Conservation (phyloP, 2,888 invertebrate species). For the Euplagia quadripunctaria region DNA sequence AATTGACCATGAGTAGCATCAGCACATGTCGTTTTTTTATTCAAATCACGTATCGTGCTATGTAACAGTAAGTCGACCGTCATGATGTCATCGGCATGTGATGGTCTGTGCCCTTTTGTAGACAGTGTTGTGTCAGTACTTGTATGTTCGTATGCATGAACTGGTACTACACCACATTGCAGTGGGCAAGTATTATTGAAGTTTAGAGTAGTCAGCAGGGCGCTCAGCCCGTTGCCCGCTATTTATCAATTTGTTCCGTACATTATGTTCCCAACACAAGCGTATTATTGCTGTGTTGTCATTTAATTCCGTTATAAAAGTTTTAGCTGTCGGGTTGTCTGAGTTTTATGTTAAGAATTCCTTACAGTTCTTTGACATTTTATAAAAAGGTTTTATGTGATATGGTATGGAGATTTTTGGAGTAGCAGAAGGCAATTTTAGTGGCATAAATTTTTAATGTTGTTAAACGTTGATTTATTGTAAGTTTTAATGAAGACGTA, state of each 20-base stretch:
- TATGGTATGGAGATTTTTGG: neutral
- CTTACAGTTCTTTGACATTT: constrained; percentile 16
- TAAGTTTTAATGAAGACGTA: constrained; percentile 14
- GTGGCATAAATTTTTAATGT: constrained; percentile 4
- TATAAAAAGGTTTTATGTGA: constrained; percentile 1
- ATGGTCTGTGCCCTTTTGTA: constrained; percentile 72
- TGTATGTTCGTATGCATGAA: constrained; percentile 24
- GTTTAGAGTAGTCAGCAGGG: constrained; percentile 34
- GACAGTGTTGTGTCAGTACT: constrained; percentile 64
- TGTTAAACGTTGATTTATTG: neutral
- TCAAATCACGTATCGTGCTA: constrained; percentile 75
- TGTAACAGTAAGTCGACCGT: constrained; percentile 78
- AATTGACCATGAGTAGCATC: constrained; percentile 38
- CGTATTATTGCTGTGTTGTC: constrained; percentile 38
- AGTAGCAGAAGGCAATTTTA: neutral
- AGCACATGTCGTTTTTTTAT: constrained; percentile 61
- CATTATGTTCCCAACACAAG: constrained; percentile 40
- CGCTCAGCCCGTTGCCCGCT: constrained; percentile 41
- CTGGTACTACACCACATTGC: constrained; percentile 19
- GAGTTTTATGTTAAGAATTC: constrained; percentile 18
- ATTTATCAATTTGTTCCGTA: constrained; percentile 59
- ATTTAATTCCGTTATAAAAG: constrained; percentile 51
- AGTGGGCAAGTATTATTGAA: constrained; percentile 30
- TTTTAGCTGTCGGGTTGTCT: constrained; percentile 19
- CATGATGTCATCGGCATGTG: constrained; percentile 83